Evolutionary conservation across 2,113 vertebrate species (phyloP).

Genomic region (Xiphophorus maculatus): DNA sequence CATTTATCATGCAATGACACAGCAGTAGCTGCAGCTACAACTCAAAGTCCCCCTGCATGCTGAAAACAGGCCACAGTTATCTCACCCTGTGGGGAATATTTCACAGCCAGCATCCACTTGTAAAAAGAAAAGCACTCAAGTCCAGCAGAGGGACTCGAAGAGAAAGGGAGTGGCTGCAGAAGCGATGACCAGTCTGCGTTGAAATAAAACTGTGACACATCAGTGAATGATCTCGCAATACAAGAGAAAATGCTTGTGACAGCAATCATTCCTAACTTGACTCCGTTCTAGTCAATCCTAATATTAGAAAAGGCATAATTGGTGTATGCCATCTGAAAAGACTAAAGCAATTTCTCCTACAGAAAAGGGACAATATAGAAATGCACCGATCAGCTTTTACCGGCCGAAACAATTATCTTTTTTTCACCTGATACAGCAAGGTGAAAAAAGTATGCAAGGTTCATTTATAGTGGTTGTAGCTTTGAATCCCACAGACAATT

Average conservation of each 20-base stretch:
- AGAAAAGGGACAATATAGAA: not conserved
- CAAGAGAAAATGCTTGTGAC: conserved; percentile 20
- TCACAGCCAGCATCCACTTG: conserved; percentile 9
- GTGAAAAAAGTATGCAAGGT: too few relatives aligned
- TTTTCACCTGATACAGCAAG: too few relatives aligned
- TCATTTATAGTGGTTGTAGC: too few relatives aligned
- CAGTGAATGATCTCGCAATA: conserved; percentile 23
- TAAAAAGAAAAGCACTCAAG: conserved; percentile 25
- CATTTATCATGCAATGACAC: conserved; percentile 39
- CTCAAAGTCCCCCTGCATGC: conserved; percentile 22
- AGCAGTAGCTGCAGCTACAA: conserved; percentile 33
- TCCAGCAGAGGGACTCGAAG: conserved; percentile 27
- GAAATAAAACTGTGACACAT: conserved; percentile 40
- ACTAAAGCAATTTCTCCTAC: not conserved
- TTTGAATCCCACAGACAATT: not conserved
- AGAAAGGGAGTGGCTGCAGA: conserved; percentile 70
- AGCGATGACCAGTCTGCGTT: conserved; percentile 57
- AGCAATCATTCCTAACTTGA: conserved; percentile 2
- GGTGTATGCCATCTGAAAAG: not conserved
- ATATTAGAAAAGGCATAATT: not conserved
- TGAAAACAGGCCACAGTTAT: conserved; percentile 7
- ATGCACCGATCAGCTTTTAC: not conserved
- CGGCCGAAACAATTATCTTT: not conserved
- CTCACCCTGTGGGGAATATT: conserved; percentile 13
- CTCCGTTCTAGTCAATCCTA: not conserved